Base-by-base conservation (phyloP, 2,113 vertebrate genomes). In the Microtus oregoni region DNA sequence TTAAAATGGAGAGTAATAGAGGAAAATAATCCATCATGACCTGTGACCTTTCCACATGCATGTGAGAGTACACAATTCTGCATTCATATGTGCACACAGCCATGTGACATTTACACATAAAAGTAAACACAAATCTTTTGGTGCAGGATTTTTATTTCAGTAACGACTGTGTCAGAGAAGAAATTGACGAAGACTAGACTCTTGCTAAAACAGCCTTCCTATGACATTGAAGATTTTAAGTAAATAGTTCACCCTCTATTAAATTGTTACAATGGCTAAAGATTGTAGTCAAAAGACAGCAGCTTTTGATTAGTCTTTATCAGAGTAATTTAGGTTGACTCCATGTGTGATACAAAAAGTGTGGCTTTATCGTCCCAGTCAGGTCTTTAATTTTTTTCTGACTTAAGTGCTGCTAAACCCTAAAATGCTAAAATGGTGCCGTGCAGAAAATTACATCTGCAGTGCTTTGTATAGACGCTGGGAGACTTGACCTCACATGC, bases 191-290 rank as follows among this genome's bases (percentile, higher is more conserved):
- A 86, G 92, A 85, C 91, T 76, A 92, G n/a, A 78, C 26, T 82
- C 10, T 86, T 75, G 12, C 26, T 70, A 86, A 38, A 94, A 35
- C 32, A 70, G 55, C 44, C 32, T 81, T 86, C 3, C 65, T 87
- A 87, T 70, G 67, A 28, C 75, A 26, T 86, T 86, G 67, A 90
- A 75, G 72, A 61, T 92, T 94, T 90, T 67, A 86, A 92, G 63
- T 44, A 86, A 47, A 68, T 41, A 55, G 32, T 15, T 52, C 44
- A 63, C 86, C 26, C 58, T 86, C 55, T 20, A 3, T 73, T 44
- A 52, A 82, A 76, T 76, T 86, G 50, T 67, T 96, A 7, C 68
- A 55, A 38, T 82, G 13, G 52, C n/a, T 75, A 72, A 90, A 30
- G 30, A 61, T n/a, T 91, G 7, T 75, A 55, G 32, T 76, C 72